These are phyloP conservation scores for Holacanthus passer DNA, from an alignment of 2,113 vertebrate species.

Conservation along the genomic window DNA sequence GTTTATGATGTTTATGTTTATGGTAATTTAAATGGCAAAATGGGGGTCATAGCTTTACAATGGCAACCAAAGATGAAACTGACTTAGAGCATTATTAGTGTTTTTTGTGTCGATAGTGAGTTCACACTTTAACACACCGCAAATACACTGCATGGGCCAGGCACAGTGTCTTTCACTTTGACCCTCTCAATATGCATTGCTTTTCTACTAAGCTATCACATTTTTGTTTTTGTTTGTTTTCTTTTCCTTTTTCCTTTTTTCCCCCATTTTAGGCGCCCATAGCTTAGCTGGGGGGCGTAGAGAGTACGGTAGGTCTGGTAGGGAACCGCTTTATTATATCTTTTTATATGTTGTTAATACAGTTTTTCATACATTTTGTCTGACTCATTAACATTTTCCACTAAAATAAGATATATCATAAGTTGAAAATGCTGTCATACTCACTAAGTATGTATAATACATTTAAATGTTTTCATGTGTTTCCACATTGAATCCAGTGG, in stretches of 20 bases:
- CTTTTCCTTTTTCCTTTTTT: conserved; percentile 55
- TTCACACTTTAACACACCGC: conserved; percentile 49
- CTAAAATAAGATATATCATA: conserved; percentile 57
- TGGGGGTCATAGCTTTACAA: conserved; percentile 87
- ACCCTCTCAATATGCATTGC: conserved; percentile 70
- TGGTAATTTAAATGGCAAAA: conserved; percentile 69
- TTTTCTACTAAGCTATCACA: conserved; percentile 83
- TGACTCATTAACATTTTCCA: conserved; percentile 72
- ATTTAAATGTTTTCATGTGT: conserved; percentile 78
- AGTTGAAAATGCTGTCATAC: conserved; percentile 55
- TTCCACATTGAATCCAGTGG: conserved; percentile 61
- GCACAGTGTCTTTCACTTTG: conserved; percentile 67
- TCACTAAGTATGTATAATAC: conserved; percentile 59
- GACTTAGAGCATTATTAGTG: conserved; percentile 4
- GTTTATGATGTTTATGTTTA: conserved; percentile 73
- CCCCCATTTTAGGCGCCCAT: conserved; percentile 83
- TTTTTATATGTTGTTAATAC: conserved; percentile 78
- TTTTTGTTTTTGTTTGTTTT: conserved; percentile 78
- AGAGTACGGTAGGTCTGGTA: conserved; percentile 88
- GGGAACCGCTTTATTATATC: conserved; percentile 78
- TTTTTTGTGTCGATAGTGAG: conserved; percentile 29
- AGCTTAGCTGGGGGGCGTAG: conserved; percentile 87
- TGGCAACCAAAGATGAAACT: conserved; percentile 62
- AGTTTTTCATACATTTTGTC: conserved; percentile 81
- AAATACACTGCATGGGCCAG: conserved; percentile 67